Base-by-base conservation (phyloP, 1,140 invertebrate genomes). In the Metaphire vulgaris region DNA sequence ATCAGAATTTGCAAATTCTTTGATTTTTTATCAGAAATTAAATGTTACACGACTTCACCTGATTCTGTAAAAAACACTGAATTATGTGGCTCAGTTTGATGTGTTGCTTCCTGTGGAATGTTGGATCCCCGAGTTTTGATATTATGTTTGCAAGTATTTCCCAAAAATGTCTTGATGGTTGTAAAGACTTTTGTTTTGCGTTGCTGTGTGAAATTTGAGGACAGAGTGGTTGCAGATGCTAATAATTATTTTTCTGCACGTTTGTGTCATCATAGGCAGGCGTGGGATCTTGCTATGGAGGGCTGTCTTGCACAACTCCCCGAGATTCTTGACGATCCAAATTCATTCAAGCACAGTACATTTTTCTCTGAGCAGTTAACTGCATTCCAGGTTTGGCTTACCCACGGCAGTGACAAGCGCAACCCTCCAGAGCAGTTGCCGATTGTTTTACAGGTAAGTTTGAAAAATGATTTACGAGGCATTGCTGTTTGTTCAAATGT, bases 291-390 rank as follows among this genome's bases (percentile, higher is more conserved):
- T 81, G 95, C 96, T 12, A 88, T 99, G 72, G 97, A 99, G 87
- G 87, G 96, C 71, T 96, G 93, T 81, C 88, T 99, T 69, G 90
- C 92, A 75, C 96, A 99, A 85, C 88, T 99, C 77, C 93, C 93
- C 15, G 88, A 87, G 33, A 90, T 96, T 80, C 34, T 81, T 34
- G 83, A 83, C 64, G 74, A 81, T 21, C 34, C 69, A 2, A 77
- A 81, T 12, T 74, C 77, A 67, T 86, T 86, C 77, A 76, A 81
- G 71, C 83, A 86, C 80, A 86, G 94, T 79, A 91, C 93, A 34
- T 99, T 99, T 87, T 99, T 99, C 85, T 92, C 98, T 85, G 95
- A 99, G 83, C 97, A 99, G 87, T 88, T 99, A 67, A 98, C 96
- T 30, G 97, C 97, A n/a, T 99, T 99, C 86, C 92, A 98, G 89